Percentiles rank a stretch among this genome's conserved stretches.
phyloP scores from a whole-genome alignment of 2,888 invertebrate genomes.

The Yponomeuta sedellus region DNA sequence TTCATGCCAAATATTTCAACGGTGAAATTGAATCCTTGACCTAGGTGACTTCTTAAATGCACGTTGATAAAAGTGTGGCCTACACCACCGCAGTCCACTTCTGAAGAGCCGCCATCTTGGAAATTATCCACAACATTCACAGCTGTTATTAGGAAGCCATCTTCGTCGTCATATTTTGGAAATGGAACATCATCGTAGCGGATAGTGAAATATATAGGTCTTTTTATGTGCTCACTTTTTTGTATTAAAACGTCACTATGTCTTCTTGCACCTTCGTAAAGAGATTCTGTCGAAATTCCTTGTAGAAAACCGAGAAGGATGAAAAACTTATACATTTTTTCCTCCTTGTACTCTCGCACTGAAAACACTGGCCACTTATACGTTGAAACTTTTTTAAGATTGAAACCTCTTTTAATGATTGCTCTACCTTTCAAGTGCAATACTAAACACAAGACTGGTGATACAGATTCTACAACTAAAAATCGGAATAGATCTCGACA shows the following conservation, averaged over 20 bases:
- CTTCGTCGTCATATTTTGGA: constrained; percentile 35
- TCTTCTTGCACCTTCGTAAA: constrained; percentile 27
- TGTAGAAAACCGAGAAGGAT: not conserved
- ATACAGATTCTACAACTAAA: no score
- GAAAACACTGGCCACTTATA: not conserved
- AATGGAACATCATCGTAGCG: constrained; percentile 33
- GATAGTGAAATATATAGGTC: constrained; percentile 27
- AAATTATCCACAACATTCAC: constrained; percentile 30
- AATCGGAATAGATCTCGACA: no score
- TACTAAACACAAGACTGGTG: not conserved
- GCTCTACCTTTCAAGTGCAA: not conserved
- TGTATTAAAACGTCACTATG: constrained; percentile 29
- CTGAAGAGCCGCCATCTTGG: constrained; percentile 29
- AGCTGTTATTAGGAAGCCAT: constrained; percentile 31
- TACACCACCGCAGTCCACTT: constrained; percentile 37
- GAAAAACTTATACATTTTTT: not conserved
- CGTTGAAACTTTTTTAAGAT: no score
- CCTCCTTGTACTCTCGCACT: not conserved
- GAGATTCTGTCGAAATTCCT: constrained; percentile 22
- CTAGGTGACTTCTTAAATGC: constrained; percentile 35
- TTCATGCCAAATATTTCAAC: constrained; percentile 36
- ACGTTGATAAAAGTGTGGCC: constrained; percentile 35
- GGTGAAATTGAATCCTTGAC: constrained; percentile 39
- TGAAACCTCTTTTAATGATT: not conserved
- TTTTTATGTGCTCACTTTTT: constrained; percentile 31